A percentile compares a stretch with the other conserved stretches of the same genome.
Evolutionary conservation across 2,888 invertebrate species (phyloP).

Genomic region (Eupithecia abbreviata): DNA sequence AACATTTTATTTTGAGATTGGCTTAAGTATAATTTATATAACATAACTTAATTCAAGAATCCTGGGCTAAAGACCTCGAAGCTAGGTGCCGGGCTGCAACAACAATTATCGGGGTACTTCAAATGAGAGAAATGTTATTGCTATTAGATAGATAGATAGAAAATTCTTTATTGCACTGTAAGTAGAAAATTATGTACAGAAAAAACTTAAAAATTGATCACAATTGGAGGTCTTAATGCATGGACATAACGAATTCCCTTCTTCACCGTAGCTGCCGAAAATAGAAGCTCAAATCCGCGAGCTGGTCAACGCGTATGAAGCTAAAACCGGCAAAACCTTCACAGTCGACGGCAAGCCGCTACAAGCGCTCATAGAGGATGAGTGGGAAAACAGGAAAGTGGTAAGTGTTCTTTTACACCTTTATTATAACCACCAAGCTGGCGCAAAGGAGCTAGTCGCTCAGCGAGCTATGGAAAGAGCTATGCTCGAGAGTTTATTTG

Average conservation of each 20-base stretch:
- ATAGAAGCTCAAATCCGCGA: conserved; percentile 86
- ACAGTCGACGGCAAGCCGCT: conserved; percentile 86
- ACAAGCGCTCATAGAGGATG: conserved; percentile 83
- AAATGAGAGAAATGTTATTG: conserved; percentile 66
- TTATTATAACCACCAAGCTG: not conserved
- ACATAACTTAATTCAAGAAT: conserved; percentile 61
- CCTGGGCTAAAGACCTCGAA: conserved; percentile 90
- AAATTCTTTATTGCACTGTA: too few species aligned
- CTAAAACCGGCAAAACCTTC: conserved; percentile 81
- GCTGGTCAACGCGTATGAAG: conserved; percentile 82
- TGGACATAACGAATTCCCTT: conserved; percentile 6
- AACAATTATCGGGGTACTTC: conserved; percentile 48
- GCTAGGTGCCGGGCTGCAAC: conserved; percentile 90
- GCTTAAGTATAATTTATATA: too few species aligned
- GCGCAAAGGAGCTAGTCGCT: too few species aligned
- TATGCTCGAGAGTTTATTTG: too few species aligned
- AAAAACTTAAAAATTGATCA: too few species aligned
- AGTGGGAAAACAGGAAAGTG: conserved; percentile 85
- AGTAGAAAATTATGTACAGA: too few species aligned
- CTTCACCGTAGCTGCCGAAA: conserved; percentile 85
- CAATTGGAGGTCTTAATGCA: not conserved
- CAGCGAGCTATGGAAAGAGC: too few species aligned
- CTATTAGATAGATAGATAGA: too few species aligned
- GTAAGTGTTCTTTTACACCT: conserved; percentile 57
- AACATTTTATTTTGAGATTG: too few species aligned